These are phyloP conservation scores for Plemyria rubiginata DNA, from an alignment of 2,888 invertebrate species.

Conservation along the genomic window DNA sequence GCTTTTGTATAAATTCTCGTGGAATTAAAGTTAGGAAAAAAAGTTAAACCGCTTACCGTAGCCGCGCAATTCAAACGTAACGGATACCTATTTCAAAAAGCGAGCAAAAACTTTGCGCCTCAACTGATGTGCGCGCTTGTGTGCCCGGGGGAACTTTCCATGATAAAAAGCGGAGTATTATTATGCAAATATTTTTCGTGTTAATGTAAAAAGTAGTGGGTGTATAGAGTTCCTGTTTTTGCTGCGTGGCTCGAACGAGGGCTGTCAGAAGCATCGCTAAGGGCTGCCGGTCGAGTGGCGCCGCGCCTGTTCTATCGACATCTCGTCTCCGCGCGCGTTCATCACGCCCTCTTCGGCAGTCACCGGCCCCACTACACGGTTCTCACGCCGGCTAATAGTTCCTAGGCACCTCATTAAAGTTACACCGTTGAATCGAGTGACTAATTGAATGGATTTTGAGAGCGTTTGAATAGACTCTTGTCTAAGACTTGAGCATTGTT, in stretches of 20 bases:
- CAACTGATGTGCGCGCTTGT: conserved; percentile 49
- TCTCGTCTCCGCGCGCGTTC: conserved; percentile 50
- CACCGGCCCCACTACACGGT: conserved; percentile 53
- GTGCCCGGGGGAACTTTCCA: conserved; percentile 49
- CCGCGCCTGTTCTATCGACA: conserved; percentile 59
- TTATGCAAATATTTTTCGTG: conserved; percentile 44
- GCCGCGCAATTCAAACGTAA: conserved; percentile 67
- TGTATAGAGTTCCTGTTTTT: conserved; percentile 39
- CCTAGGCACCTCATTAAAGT: conserved; percentile 50
- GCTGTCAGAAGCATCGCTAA: conserved; percentile 44
- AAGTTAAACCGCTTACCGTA: conserved; percentile 71
- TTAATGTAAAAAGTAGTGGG: conserved; percentile 37
- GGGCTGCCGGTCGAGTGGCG: conserved; percentile 40
- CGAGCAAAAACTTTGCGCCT: conserved; percentile 56
- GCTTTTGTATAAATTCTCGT: conserved; percentile 80
- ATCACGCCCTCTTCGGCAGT: conserved; percentile 55
- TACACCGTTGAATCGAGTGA: conserved; percentile 33
- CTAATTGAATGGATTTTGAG: conserved; percentile 35
- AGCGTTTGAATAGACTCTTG: conserved; percentile 15
- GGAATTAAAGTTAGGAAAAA: conserved; percentile 73
- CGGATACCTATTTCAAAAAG: conserved; percentile 59
- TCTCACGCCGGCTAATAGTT: conserved; percentile 51
- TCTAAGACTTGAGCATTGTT: conserved; percentile 5
- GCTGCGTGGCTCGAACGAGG: conserved; percentile 44
- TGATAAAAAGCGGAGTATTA: conserved; percentile 48